Percentiles rank a stretch among this genome's conserved stretches.
These are phyloP conservation scores for Tetheella fluctuosa DNA, from an alignment of 2,888 invertebrate genomes.

Conservation along the genomic window DNA sequence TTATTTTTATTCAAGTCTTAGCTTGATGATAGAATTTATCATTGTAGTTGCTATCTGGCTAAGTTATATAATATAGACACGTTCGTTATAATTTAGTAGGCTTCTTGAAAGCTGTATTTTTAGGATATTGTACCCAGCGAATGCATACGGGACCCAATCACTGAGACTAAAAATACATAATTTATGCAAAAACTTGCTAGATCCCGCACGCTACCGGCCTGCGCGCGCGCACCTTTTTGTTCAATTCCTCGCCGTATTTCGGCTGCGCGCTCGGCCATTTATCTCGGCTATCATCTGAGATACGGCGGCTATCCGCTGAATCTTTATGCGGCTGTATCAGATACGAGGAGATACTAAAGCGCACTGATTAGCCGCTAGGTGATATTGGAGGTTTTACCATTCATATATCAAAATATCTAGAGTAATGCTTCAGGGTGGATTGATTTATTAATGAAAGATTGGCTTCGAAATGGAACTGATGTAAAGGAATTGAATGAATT, in stretches of 20 bases:
- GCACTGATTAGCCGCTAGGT: slow-evolving; percentile 70
- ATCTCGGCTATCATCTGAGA: slow-evolving; percentile 78
- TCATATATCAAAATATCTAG: slow-evolving; percentile 38
- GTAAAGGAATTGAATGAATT: background rate
- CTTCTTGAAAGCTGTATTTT: too few species aligned
- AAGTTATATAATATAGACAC: too few species aligned
- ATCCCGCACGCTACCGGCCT: slow-evolving; percentile 48
- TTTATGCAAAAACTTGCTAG: slow-evolving; percentile 14
- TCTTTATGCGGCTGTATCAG: slow-evolving; percentile 71
- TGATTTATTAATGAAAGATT: background rate
- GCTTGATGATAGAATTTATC: too few species aligned
- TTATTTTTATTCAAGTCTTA: too few species aligned
- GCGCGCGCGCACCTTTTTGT: slow-evolving; percentile 70
- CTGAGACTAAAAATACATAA: background rate
- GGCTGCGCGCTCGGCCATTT: slow-evolving; percentile 76
- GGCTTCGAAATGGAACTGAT: background rate
- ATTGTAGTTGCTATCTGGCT: too few species aligned
- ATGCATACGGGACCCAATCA: background rate
- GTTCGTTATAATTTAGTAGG: too few species aligned
- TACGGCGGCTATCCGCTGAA: slow-evolving; percentile 68
- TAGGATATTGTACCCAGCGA: background rate
- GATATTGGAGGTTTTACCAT: slow-evolving; percentile 39
- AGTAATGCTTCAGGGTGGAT: background rate
- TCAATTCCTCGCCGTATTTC: slow-evolving; percentile 70
- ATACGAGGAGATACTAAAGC: slow-evolving; percentile 62